Conservation (phyloP, 2,888 invertebrate species). For the Orchesella flavescens region DNA sequence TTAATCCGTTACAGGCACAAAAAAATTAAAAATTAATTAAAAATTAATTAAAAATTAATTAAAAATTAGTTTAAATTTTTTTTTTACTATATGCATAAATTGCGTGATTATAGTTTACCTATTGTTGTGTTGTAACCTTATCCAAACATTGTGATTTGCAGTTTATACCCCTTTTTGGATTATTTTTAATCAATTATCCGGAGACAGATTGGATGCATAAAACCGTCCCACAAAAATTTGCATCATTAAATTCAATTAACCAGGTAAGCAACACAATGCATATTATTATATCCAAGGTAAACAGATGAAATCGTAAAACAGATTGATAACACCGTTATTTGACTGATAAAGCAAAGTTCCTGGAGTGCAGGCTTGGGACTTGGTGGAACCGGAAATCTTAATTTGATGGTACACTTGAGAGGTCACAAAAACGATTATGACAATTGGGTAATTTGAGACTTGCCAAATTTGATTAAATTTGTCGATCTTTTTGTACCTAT, state of each 20-base stretch:
- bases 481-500: too few species aligned
- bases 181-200: constrained; percentile 61
- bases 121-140: too few species aligned
- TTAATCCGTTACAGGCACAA: constrained; percentile 46
- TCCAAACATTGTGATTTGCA: too few species aligned
- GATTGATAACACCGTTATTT: not conserved
- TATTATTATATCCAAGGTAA: too few species aligned
- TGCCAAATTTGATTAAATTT: too few species aligned
- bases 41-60: too few species aligned
- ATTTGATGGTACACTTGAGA: constrained; percentile 56
- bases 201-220: constrained; percentile 61
- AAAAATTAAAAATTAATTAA: too few species aligned
- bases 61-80: too few species aligned
- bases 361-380: constrained; percentile 42
- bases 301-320: too few species aligned
- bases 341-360: constrained; percentile 31
- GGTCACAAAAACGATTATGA: constrained; percentile 54
- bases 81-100: too few species aligned
- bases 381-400: constrained; percentile 53
- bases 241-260: constrained; percentile 43
- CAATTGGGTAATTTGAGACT: constrained; percentile 27
- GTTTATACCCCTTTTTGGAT: constrained; percentile 58
- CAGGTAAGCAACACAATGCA: constrained; percentile 31
- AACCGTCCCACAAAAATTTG: constrained; percentile 55
- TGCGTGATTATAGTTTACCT: too few species aligned